These are phyloP conservation scores for Cichlasoma orientale DNA, from an alignment of 2,797 vertebrate genomes.

Conservation along the genomic window DNA sequence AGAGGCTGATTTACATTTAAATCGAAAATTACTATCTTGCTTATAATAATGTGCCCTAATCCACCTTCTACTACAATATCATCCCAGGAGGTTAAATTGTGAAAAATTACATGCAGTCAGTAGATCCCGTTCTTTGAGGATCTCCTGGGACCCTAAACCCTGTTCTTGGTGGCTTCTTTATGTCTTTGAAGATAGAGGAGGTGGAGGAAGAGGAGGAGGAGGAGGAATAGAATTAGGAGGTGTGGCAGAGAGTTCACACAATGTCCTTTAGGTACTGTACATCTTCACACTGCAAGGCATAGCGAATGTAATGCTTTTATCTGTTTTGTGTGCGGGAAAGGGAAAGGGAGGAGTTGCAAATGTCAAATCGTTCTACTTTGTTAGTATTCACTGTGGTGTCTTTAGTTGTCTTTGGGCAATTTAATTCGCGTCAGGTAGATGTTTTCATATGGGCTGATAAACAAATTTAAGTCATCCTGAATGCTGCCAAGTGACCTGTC, in stretches of 20 bases:
- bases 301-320: conserved; percentile 46
- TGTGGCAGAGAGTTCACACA: conserved; percentile 55
- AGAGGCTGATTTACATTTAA: conserved; percentile 81
- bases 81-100: conserved; percentile 77
- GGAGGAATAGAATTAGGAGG: conserved; percentile 51
- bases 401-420: conserved; percentile 9
- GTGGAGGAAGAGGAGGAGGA: not conserved
- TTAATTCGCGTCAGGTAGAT: conserved; percentile 25
- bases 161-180: conserved; percentile 41
- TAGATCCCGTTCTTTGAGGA: conserved; percentile 57
- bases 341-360: conserved; percentile 57
- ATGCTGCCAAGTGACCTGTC: not conserved
- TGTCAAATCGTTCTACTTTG: conserved; percentile 50
- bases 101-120: conserved; percentile 68
- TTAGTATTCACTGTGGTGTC: conserved; percentile 18
- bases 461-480: not conserved
- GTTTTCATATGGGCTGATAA: not conserved
- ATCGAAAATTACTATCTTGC: conserved; percentile 79
- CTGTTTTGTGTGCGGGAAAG: conserved; percentile 28
- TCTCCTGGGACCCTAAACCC: conserved; percentile 55
- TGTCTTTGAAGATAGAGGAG: conserved; percentile 57
- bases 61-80: conserved; percentile 73
- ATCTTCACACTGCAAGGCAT: conserved; percentile 52
- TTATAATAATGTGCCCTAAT: conserved; percentile 79
- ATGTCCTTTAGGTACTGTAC: conserved; percentile 40